Evolutionary conservation across 2,888 invertebrate genomes (phyloP), one percentile per base, ranked within the genome.

Genomic region (Pristionchus entomophagus): DNA sequence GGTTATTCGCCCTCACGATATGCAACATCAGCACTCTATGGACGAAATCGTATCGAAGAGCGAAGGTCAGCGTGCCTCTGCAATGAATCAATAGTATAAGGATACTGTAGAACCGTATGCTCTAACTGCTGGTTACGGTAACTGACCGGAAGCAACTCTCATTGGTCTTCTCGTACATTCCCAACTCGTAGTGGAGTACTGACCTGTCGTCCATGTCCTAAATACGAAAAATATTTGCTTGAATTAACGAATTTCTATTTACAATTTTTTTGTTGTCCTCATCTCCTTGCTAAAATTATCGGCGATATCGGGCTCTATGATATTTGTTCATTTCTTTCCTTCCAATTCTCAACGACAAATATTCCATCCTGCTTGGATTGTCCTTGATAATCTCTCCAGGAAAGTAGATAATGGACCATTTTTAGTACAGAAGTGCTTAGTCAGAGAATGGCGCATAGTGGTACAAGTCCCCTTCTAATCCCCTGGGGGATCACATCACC

Each of bases 21-120:
- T 93, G 93, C 32, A 93, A 86, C 93, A 96, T 95, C 1, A 97
- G 95, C 10, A 96, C 96, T 91, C 96, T 96, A 35, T 96, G 96
- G 91, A 96, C 96, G 89, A 96, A 96, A 92, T 96, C 96, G 94
- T 96, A 97, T 86, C 96, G 95, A 19, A 97, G 95, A 3, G 96
- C 96, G 93, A 97, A 97, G 92, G 96, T 96, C 82, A 97, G 95
- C 93, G 96, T 96, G 17, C 97, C 97, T 12, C 87, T 83, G 26
- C 5, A 83, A 29, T 0, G 22, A 41, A 26, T 73, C 38, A 38
- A 19, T 49, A 49, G 19, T 49, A 6, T 17, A 19, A 69, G 38
- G 19, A 26, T 45, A 77, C n/a, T 0, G 26, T 32, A 51, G 22
- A 14, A 38, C 35, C 32, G n/a, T 69, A 56, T 45, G n/a, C n/a